Conservation (phyloP, 92 coral and sea anemone genomes). For the Chrysogorgia sp. region DNA sequence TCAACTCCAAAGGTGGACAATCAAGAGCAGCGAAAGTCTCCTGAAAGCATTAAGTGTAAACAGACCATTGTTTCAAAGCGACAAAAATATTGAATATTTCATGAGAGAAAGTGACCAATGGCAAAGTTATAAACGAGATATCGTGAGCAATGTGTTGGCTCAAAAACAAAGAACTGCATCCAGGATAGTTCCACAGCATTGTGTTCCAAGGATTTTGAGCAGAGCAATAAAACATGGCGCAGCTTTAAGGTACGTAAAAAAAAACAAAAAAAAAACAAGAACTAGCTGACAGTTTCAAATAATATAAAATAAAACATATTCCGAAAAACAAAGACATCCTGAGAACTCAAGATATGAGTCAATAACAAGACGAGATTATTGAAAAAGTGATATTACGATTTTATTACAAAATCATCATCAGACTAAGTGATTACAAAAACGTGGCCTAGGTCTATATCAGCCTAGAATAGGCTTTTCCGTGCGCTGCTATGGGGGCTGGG, state of each 20-base stretch:
- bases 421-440: no score
- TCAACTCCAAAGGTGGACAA: constrained; percentile 73
- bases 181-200: constrained; percentile 53
- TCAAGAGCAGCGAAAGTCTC: constrained; percentile 80
- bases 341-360: no score
- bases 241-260: constrained; percentile 65
- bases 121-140: constrained; percentile 93
- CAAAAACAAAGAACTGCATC: constrained; percentile 58
- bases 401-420: no score
- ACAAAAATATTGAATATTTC: constrained; percentile 71
- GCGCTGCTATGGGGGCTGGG: no score
- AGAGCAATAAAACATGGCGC: constrained; percentile 80
- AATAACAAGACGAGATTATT: no score
- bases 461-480: no score
- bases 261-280: no score
- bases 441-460: no score
- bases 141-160: constrained; percentile 64
- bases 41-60: constrained; percentile 72
- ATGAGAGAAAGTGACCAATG: constrained; percentile 92
- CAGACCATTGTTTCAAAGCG: constrained; percentile 74
- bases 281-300: no score
- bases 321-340: no score
- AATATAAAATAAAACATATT: no score
- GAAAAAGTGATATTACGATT: no score
- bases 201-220: constrained; percentile 65